These are phyloP conservation scores for Argyra leucocephala DNA, from an alignment of 2,888 invertebrate species.

Conservation along the genomic window DNA sequence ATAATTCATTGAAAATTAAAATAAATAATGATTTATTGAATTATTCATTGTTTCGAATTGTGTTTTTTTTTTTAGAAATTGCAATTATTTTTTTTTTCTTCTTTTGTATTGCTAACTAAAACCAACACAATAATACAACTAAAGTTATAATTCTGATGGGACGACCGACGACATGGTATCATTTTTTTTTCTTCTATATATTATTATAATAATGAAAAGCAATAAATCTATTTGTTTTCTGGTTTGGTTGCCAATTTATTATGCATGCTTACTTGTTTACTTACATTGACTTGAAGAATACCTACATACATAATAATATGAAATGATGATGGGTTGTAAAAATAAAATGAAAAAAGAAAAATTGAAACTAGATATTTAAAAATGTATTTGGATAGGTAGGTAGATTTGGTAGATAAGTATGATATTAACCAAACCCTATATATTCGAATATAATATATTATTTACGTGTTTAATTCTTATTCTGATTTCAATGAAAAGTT, in stretches of 20 bases:
- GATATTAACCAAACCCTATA: too few species aligned
- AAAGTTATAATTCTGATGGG: slow-evolving; percentile 1
- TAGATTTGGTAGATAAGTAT: too few species aligned
- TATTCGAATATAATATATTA: too few species aligned
- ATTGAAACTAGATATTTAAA: too few species aligned
- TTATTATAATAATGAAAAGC: not conserved
- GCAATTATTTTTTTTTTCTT: not conserved
- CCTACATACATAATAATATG: too few species aligned
- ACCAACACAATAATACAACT: not conserved
- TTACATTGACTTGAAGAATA: too few species aligned
- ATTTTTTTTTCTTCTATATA: not conserved
- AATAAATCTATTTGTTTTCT: not conserved
- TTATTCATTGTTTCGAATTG: not conserved
- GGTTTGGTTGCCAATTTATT: not conserved
- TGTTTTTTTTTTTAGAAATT: slow-evolving; percentile 1
- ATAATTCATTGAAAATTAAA: slow-evolving; percentile 6
- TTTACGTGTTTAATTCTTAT: too few species aligned
- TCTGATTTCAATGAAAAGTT: too few species aligned
- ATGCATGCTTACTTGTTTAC: not conserved
- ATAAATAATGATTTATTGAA: slow-evolving; percentile 6
- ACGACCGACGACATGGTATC: not conserved
- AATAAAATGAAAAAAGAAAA: too few species aligned
- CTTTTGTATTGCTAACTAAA: not conserved
- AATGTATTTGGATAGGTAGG: too few species aligned
- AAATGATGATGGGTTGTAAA: too few species aligned